Base-by-base conservation (phyloP, 64 coral and sea anemone genomes). In the Montipora cactus region DNA sequence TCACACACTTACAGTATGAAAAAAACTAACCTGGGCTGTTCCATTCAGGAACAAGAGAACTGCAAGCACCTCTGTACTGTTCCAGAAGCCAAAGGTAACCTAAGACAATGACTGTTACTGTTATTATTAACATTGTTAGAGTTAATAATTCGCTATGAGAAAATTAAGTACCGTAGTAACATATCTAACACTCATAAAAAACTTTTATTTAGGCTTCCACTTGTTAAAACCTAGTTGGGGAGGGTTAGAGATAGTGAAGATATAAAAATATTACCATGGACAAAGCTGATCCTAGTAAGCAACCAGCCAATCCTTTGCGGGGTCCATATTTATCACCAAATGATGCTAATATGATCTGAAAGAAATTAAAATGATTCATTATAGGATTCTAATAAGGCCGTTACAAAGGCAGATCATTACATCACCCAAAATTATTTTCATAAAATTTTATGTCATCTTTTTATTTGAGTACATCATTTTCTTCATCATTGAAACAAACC, bases 301-400 rank as follows among this genome's bases (percentile, higher is more conserved):
- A 99, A 28, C 78, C 71, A 86, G 92, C 83, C 58, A 99, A 74
- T 51, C 95, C 95, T 73, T 74, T 89, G 8, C 98, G 93, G 47
- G 98, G 87, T 61, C 98, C 98, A 99, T 96, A 96, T 68, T 88
- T 94, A 83, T 99, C 98, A 80, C 95, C 98, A 87, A 93, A 94
- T 5, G 95, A 96, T 48, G 91, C 89, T 55, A 99, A 81, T 12
- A 94, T 59, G 62, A 99, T 99, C 96, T 98, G 53, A 2, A 62
- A 59, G 16, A 72, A 69, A 37, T 37, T 37, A 57, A 57, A 67
- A 9, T 57, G 11, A 57, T 11, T 11, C 53, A 57, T 57, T 57
- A 37, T 37, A 37, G 37, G 37, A 37, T 37, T 37, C 37, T 37
- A 37, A 37, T 37, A 37, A 37, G 37, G 37, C 37, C 1, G 37